These are phyloP conservation scores for Ormyrus thymus DNA, from an alignment of 2,888 invertebrate genomes.

Conservation along the genomic window DNA sequence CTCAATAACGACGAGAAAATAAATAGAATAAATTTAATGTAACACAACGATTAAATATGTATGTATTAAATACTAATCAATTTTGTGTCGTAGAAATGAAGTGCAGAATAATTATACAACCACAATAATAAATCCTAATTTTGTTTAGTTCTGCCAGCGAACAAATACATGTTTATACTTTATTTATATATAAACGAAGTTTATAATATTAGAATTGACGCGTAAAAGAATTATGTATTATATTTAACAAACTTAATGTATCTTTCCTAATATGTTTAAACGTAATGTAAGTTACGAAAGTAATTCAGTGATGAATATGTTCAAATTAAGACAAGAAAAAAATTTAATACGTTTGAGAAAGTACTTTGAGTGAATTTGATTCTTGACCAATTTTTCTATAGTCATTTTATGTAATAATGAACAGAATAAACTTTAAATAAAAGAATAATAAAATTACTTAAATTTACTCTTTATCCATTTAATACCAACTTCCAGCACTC, in stretches of 20 bases:
- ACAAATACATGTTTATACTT: slow-evolving; percentile 37
- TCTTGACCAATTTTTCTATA: slow-evolving; percentile 38
- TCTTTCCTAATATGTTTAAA: slow-evolving; percentile 31
- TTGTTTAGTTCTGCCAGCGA: slow-evolving; percentile 7
- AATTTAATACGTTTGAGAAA: slow-evolving; percentile 26
- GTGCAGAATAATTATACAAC: background rate
- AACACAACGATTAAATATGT: slow-evolving; percentile 25
- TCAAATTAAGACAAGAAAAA: slow-evolving; percentile 19
- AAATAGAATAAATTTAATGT: slow-evolving; percentile 16
- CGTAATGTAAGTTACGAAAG: slow-evolving; percentile 35
- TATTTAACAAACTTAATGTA: slow-evolving; percentile 39
- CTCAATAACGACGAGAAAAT: slow-evolving; percentile 14
- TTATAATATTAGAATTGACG: slow-evolving; percentile 37
- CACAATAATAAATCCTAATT: background rate
- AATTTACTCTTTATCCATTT: slow-evolving; percentile 27
- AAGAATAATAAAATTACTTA: slow-evolving; percentile 1
- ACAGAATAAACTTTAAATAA: slow-evolving; percentile 35
- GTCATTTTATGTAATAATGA: slow-evolving; percentile 42
- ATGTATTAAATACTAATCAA: slow-evolving; percentile 24
- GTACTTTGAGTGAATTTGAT: slow-evolving; percentile 23
- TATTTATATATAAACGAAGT: slow-evolving; percentile 31
- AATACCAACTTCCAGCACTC: slow-evolving; percentile 22
- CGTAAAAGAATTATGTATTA: slow-evolving; percentile 29
- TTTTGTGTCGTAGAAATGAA: background rate
- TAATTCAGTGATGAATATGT: slow-evolving; percentile 25